Percentiles rank a stretch among this genome's conserved stretches.
These are phyloP conservation scores for Chromis chromis DNA, from an alignment of 2,797 vertebrate genomes.

Conservation along the genomic window DNA sequence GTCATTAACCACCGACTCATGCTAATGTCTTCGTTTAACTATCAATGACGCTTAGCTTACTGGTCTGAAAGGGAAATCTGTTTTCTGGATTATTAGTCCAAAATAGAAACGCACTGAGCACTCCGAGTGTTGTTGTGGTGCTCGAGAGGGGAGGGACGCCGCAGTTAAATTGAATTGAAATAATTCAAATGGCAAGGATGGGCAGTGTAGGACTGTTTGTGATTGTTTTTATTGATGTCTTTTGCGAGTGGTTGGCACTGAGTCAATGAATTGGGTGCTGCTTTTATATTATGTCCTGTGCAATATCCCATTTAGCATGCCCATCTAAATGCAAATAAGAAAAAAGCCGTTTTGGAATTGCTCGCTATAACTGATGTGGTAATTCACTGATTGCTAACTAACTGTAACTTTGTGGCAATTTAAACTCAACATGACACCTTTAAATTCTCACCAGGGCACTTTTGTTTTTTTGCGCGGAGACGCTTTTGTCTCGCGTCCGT, in stretches of 20 bases:
- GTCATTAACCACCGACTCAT: slow-evolving; percentile 94
- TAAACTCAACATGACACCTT: slow-evolving; percentile 54
- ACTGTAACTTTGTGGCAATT: slow-evolving; percentile 73
- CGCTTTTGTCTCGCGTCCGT: background rate
- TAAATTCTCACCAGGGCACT: slow-evolving; percentile 29
- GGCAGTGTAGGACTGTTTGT: slow-evolving; percentile 61
- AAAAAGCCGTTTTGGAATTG: slow-evolving; percentile 75
- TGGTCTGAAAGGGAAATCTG: slow-evolving; percentile 92
- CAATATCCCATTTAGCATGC: slow-evolving; percentile 78
- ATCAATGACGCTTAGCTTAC: slow-evolving; percentile 90
- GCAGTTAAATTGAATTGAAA: slow-evolving; percentile 84
- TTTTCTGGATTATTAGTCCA: slow-evolving; percentile 87
- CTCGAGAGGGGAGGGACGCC: slow-evolving; percentile 71
- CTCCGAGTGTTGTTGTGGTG: slow-evolving; percentile 72
- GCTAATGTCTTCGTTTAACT: slow-evolving; percentile 93
- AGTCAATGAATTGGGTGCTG: slow-evolving; percentile 77
- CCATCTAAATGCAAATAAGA: slow-evolving; percentile 85
- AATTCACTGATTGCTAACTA: slow-evolving; percentile 78
- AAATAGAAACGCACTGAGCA: slow-evolving; percentile 80
- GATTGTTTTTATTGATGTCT: slow-evolving; percentile 81
- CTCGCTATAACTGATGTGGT: slow-evolving; percentile 69
- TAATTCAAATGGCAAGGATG: slow-evolving; percentile 82
- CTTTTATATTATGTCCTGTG: slow-evolving; percentile 78
- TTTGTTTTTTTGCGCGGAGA: slow-evolving; percentile 33
- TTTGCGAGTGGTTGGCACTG: slow-evolving; percentile 73